Evolutionary conservation across 2,797 vertebrate genomes (phyloP).

Genomic region (Hippopotamyrus pictus): DNA sequence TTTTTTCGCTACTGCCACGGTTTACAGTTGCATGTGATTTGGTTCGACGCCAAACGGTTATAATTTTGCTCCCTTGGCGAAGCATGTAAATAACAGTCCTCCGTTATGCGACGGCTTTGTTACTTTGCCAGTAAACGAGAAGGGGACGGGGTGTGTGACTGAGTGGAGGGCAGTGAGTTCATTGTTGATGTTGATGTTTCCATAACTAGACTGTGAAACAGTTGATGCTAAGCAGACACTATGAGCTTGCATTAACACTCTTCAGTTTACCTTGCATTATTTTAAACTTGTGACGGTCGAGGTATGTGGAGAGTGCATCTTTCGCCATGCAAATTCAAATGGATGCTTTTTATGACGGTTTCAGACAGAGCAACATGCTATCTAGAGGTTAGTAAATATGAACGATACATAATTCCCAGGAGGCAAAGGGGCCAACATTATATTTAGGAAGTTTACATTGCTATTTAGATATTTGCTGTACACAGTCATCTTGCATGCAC

Average conservation of each 20-base stretch:
- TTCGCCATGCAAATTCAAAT: background rate
- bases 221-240: background rate
- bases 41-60: background rate
- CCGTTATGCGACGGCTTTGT: background rate
- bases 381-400: background rate
- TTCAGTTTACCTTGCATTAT: background rate
- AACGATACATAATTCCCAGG: background rate
- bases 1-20: background rate
- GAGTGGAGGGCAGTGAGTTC: background rate
- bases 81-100: background rate
- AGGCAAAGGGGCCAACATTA: background rate
- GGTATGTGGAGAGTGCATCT: background rate
- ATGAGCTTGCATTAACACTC: background rate
- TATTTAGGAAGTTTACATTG: background rate
- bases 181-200: background rate
- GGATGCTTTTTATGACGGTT: background rate
- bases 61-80: background rate
- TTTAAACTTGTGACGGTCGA: background rate
- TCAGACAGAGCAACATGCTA: background rate
- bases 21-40: background rate
- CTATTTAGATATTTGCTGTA: background rate
- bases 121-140: background rate
- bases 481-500: background rate
- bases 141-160: background rate
- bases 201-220: background rate